Evolutionary conservation across 2,888 invertebrate genomes (phyloP).

Genomic region (Orgyia antiqua): DNA sequence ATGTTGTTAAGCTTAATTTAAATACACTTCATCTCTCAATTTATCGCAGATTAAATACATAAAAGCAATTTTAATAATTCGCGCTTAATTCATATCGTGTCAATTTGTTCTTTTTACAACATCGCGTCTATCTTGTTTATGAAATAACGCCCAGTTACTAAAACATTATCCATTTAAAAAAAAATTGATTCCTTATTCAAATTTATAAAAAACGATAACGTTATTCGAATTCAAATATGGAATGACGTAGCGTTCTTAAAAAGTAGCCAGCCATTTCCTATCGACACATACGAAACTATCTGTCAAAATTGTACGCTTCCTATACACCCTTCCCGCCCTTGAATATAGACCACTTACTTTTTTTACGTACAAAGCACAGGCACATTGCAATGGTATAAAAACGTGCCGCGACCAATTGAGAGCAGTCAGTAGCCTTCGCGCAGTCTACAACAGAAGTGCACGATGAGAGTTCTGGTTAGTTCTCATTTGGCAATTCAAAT

Average conservation of each 20-base stretch:
- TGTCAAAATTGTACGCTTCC: slow-evolving; percentile 62
- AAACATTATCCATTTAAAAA: too few species aligned
- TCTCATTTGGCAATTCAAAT: slow-evolving; percentile 29
- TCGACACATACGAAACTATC: slow-evolving; percentile 31
- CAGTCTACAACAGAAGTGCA: slow-evolving; percentile 76
- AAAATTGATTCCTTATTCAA: slow-evolving; percentile 1
- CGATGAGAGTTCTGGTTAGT: slow-evolving; percentile 76
- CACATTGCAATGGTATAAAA: slow-evolving; percentile 57
- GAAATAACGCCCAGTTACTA: too few species aligned
- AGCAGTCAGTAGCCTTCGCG: slow-evolving; percentile 75
- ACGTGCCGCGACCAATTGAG: slow-evolving; percentile 53
- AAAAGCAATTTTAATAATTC: too few species aligned
- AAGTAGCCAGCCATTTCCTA: slow-evolving; percentile 34
- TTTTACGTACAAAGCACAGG: slow-evolving; percentile 60
- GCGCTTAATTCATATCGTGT: too few species aligned
- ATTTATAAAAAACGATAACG: not conserved
- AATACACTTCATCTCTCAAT: too few species aligned
- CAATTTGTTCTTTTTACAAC: too few species aligned
- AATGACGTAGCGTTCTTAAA: slow-evolving; percentile 15
- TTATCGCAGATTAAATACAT: too few species aligned
- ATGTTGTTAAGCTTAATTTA: too few species aligned
- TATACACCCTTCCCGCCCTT: slow-evolving; percentile 73
- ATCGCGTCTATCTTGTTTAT: too few species aligned
- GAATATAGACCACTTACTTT: slow-evolving; percentile 67
- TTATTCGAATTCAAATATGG: slow-evolving; percentile 1